These are phyloP conservation scores for Chrysochloris asiatica DNA, from an alignment of 2,113 vertebrate genomes.

Conservation along the genomic window DNA sequence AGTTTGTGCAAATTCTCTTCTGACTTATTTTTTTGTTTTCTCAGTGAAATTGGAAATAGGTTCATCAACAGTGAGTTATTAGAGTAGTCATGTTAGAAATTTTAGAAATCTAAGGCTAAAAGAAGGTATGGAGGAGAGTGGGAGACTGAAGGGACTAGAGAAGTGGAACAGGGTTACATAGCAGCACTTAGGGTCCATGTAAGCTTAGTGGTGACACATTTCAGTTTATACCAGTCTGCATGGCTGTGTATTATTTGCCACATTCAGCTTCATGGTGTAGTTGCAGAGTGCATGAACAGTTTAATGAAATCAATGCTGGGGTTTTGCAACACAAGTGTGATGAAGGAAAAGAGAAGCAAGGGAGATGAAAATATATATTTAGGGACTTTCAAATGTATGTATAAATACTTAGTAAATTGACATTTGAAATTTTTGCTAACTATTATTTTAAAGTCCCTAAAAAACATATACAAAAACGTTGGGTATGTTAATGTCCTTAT, in stretches of 20 bases:
- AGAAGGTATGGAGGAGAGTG: neutral
- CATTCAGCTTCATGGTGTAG: neutral
- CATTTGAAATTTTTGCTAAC: neutral
- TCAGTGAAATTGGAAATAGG: neutral
- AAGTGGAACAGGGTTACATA: neutral
- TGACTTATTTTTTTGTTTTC: neutral
- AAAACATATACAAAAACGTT: neutral
- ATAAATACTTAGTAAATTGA: constrained; percentile 7
- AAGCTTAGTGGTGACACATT: neutral
- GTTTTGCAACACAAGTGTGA: neutral
- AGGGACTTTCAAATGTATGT: too few relatives aligned
- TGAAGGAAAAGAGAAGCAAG: neutral
- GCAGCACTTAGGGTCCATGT: neutral
- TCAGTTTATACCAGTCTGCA: neutral
- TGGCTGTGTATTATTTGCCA: too few relatives aligned
- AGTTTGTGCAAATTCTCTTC: neutral
- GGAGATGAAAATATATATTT: neutral
- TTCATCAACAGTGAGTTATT: neutral
- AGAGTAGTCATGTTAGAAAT: neutral
- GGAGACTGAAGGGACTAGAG: neutral
- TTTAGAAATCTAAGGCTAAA: neutral
- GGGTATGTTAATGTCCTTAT: neutral
- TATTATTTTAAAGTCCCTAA: neutral
- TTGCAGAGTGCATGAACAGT: neutral
- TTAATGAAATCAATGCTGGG: neutral